Conservation (phyloP, 2,113 vertebrate genomes). For the Vanacampus margaritifer region DNA sequence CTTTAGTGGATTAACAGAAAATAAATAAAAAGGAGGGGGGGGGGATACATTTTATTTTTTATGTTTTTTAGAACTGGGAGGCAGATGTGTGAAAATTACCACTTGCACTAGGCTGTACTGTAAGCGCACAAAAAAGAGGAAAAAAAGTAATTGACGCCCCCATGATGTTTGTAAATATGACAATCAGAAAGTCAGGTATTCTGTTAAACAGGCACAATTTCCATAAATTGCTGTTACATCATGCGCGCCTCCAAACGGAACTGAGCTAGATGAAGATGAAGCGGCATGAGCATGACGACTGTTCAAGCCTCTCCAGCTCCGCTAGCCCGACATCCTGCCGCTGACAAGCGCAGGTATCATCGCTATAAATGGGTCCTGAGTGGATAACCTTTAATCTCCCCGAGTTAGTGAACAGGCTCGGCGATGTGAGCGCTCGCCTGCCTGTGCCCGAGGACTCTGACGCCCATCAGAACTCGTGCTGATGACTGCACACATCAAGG, state of each 20-base stretch:
- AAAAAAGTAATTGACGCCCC: background rate
- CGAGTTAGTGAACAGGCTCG: constrained; percentile 45
- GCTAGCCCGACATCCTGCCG: constrained; percentile 14
- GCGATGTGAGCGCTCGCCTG: constrained; percentile 14
- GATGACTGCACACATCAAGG: constrained; percentile 12
- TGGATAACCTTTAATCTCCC: constrained; percentile 45
- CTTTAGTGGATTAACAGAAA: no score
- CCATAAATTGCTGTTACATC: constrained; percentile 2
- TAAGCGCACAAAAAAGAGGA: background rate
- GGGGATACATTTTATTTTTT: no score
- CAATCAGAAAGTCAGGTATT: background rate
- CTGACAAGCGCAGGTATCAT: constrained; percentile 32
- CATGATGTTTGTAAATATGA: background rate
- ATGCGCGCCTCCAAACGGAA: constrained; percentile 3
- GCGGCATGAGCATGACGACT: constrained; percentile 6
- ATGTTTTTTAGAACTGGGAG: no score
- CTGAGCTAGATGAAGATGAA: constrained; percentile 5
- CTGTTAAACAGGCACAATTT: background rate
- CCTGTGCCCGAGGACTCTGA: constrained; percentile 25
- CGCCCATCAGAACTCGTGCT: constrained; percentile 38
- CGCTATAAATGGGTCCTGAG: constrained; percentile 41
- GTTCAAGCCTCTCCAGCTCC: constrained; percentile 21
- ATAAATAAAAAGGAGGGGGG: no score
- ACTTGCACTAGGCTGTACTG: background rate
- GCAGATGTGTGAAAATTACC: no score